Evolutionary conservation across 2,888 invertebrate genomes (phyloP).

Genomic region (Andrena camellia): DNA sequence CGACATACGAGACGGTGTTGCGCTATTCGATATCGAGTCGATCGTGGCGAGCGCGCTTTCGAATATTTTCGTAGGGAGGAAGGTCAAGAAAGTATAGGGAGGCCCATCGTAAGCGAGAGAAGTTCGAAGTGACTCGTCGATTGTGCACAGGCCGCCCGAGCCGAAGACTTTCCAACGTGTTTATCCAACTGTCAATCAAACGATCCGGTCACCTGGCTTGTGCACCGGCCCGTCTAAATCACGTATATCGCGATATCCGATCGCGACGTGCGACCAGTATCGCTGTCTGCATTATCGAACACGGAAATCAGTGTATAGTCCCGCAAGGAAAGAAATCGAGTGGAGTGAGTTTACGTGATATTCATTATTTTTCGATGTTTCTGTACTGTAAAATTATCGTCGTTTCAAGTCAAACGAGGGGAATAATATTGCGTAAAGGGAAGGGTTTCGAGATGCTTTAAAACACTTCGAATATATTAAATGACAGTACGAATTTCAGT

Average conservation of each 20-base stretch:
- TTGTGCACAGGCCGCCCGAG: slow-evolving; percentile 60
- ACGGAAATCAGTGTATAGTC: slow-evolving; percentile 54
- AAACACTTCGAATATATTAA: too few relatives aligned
- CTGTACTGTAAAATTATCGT: not conserved
- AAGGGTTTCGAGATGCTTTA: too few relatives aligned
- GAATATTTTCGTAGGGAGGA: slow-evolving; percentile 50
- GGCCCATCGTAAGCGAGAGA: slow-evolving; percentile 53
- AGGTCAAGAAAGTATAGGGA: slow-evolving; percentile 8
- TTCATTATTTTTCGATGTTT: not conserved
- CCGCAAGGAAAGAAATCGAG: slow-evolving; percentile 17
- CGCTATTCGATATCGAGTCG: slow-evolving; percentile 9
- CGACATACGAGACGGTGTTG: slow-evolving; percentile 13
- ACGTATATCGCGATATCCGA: slow-evolving; percentile 74
- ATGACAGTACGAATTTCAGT: too few relatives aligned
- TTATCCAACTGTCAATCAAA: slow-evolving; percentile 82
- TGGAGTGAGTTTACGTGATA: slow-evolving; percentile 6
- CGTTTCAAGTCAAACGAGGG: not conserved
- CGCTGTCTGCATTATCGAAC: slow-evolving; percentile 65
- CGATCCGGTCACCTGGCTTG: slow-evolving; percentile 67
- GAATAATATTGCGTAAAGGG: too few relatives aligned
- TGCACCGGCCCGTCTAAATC: slow-evolving; percentile 70
- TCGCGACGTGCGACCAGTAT: slow-evolving; percentile 65
- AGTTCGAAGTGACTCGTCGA: slow-evolving; percentile 71
- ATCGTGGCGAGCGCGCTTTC: slow-evolving; percentile 8
- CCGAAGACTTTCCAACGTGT: slow-evolving; percentile 76